These are phyloP conservation scores for Acyrthosiphon pisum DNA, from an alignment of 1,140 invertebrate species.

Conservation along the genomic window DNA sequence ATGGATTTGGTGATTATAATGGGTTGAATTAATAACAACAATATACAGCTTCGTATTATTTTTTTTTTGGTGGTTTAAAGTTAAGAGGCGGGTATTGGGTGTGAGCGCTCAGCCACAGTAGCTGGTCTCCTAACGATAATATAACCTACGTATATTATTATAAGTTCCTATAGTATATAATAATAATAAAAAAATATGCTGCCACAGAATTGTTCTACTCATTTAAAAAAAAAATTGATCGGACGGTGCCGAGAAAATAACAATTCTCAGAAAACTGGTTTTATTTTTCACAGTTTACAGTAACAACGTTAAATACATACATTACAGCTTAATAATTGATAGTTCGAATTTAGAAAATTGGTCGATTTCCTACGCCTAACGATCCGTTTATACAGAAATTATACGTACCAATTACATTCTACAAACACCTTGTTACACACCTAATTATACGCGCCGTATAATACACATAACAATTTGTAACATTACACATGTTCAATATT, in stretches of 20 bases:
- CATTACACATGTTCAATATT: conserved; percentile 4
- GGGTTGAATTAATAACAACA: too few relatives aligned
- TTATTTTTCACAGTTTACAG: neutral
- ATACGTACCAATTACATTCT: conserved; percentile 3
- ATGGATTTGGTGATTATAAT: too few relatives aligned
- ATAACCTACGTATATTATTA: neutral
- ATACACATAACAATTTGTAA: neutral
- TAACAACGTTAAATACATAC: conserved; percentile 6
- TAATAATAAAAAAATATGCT: neutral
- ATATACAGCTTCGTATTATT: neutral
- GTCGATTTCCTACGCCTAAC: neutral
- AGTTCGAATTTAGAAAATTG: neutral
- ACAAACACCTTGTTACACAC: conserved; percentile 25
- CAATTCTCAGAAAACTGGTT: neutral
- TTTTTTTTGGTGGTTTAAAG: neutral
- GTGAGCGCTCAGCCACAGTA: neutral
- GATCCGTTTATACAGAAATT: neutral
- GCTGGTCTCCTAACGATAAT: neutral
- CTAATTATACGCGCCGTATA: neutral
- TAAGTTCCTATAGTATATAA: neutral
- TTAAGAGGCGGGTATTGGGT: neutral
- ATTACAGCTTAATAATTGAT: neutral
- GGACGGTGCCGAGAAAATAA: neutral
- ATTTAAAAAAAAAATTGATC: neutral
- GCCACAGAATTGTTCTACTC: neutral